These are phyloP conservation scores for Arvicanthis niloticus DNA, from an alignment of 2,113 vertebrate species.

Conservation along the genomic window DNA sequence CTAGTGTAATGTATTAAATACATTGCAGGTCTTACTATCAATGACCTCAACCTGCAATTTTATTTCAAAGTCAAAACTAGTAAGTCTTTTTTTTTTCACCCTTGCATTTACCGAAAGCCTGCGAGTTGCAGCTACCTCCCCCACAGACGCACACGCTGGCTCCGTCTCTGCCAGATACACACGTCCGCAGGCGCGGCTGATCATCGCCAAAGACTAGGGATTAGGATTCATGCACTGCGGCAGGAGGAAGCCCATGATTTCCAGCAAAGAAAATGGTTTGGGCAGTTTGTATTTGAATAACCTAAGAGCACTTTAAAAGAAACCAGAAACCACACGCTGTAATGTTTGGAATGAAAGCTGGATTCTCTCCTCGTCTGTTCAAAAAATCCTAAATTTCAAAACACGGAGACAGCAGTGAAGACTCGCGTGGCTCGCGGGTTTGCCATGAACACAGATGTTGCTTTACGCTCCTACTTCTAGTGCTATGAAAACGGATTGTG, in stretches of 20 bases:
- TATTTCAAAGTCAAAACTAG: slow-evolving; percentile 56
- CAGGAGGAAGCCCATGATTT: slow-evolving; percentile 31
- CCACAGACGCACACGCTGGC: slow-evolving; percentile 55
- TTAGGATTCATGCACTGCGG: not conserved
- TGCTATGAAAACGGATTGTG: slow-evolving; percentile 59
- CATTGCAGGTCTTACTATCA: not conserved
- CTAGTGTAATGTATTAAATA: slow-evolving; percentile 34
- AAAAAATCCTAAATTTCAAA: slow-evolving; percentile 34
- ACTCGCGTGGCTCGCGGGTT: not conserved
- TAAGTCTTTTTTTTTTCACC: not conserved
- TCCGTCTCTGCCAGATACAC: not conserved
- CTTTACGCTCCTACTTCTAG: not conserved
- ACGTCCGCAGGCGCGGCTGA: not conserved
- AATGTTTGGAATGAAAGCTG: slow-evolving; percentile 55
- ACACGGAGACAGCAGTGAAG: not conserved
- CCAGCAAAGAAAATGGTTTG: slow-evolving; percentile 35
- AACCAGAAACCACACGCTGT: slow-evolving; percentile 41
- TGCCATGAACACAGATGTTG: slow-evolving; percentile 41
- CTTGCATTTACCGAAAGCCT: slow-evolving; percentile 33
- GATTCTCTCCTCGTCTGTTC: slow-evolving; percentile 36
- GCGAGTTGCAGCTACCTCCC: slow-evolving; percentile 46
- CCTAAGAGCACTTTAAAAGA: slow-evolving; percentile 48
- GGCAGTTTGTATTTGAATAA: not conserved
- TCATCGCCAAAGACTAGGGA: not conserved
- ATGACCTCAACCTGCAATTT: slow-evolving; percentile 28